Percentiles rank a stretch among this genome's conserved stretches.
These are phyloP conservation scores for Cebidichthys violaceus DNA, from an alignment of 2,113 vertebrate species.

Conservation along the genomic window DNA sequence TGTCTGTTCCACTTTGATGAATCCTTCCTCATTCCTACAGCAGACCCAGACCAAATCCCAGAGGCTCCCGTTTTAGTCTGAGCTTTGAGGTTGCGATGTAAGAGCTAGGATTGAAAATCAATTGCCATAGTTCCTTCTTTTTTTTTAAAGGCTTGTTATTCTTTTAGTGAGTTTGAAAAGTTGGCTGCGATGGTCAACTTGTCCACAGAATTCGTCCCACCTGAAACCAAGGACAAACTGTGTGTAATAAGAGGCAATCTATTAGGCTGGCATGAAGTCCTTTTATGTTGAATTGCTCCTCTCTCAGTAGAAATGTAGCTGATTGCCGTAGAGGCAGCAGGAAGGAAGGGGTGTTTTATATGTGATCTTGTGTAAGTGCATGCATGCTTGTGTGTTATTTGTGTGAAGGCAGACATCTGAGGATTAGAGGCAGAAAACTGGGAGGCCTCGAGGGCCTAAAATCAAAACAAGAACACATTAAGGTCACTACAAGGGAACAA, in stretches of 20 bases:
- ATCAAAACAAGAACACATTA: constrained; percentile 11
- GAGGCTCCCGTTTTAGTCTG: constrained; percentile 15
- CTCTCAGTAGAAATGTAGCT: constrained; percentile 1
- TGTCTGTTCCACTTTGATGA: constrained; percentile 56
- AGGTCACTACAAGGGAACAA: background rate
- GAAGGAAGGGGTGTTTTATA: background rate
- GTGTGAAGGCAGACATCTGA: background rate
- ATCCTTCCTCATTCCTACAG: constrained; percentile 17
- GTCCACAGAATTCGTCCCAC: background rate
- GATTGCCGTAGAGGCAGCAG: background rate
- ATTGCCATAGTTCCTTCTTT: constrained; percentile 16
- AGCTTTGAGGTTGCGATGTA: constrained; percentile 20
- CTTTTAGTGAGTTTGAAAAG: constrained; percentile 9
- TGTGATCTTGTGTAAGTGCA: background rate
- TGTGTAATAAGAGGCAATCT: constrained; percentile 23
- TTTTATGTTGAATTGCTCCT: constrained; percentile 13
- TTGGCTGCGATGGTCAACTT: background rate
- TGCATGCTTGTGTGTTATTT: constrained; percentile 9
- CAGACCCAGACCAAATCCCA: constrained; percentile 41
- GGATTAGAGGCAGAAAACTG: background rate
- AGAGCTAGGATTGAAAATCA: constrained; percentile 42
- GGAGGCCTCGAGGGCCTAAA: background rate
- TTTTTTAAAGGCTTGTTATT: background rate
- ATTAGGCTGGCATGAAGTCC: constrained; percentile 4
- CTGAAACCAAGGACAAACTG: constrained; percentile 14